Percentiles rank a stretch among this genome's conserved stretches.
These are phyloP conservation scores for Thera britannica DNA, from an alignment of 2,888 invertebrate species.

Conservation along the genomic window DNA sequence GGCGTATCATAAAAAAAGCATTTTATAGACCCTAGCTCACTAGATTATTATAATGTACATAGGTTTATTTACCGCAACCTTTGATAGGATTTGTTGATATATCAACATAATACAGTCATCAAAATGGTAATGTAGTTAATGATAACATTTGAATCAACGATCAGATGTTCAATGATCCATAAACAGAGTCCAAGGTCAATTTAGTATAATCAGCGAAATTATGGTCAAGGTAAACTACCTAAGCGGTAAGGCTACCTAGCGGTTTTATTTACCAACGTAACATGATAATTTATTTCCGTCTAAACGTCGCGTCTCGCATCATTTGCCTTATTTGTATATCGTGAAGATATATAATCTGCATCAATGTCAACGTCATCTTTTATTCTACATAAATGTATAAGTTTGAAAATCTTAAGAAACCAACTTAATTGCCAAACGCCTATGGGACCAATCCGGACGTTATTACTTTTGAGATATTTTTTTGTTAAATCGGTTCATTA, in stretches of 20 bases:
- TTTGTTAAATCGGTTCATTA: no score
- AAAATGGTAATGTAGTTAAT: slow-evolving; percentile 8
- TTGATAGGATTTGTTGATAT: slow-evolving; percentile 3
- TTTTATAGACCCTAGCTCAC: no score
- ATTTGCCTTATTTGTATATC: slow-evolving; percentile 14
- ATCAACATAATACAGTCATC: not conserved
- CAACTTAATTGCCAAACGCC: no score
- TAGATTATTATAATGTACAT: no score
- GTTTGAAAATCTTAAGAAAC: no score
- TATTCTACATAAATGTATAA: not conserved
- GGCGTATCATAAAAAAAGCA: no score
- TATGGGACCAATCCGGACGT: no score
- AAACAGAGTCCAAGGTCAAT: slow-evolving; percentile 15
- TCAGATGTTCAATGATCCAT: slow-evolving; percentile 8
- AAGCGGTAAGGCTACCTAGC: no score
- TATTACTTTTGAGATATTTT: no score
- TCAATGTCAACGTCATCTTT: not conserved
- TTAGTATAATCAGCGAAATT: slow-evolving; percentile 20
- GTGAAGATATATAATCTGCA: slow-evolving; percentile 24
- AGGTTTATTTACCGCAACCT: not conserved
- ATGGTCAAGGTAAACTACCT: slow-evolving; percentile 30
- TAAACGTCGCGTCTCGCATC: slow-evolving; percentile 1
- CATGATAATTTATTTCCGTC: slow-evolving; percentile 24
- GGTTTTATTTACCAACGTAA: slow-evolving; percentile 12
- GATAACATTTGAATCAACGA: not conserved